phyloP scores from a whole-genome alignment of 2,888 invertebrate genomes.

The Hoplodrina blanda region DNA sequence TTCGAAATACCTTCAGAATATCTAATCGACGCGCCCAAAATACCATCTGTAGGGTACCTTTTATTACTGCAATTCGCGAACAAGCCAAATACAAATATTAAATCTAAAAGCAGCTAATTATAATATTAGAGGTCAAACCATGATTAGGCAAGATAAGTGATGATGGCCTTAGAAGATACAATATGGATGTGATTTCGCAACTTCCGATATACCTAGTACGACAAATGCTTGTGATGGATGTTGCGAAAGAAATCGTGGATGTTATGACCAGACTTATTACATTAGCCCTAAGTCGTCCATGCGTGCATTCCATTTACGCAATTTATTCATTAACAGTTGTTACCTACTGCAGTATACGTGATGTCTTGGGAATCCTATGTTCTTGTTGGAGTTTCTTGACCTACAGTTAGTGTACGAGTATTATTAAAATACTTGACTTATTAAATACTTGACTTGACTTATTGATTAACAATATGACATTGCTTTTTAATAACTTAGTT shows the following conservation, averaged over 20 bases:
- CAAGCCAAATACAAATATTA: constrained; percentile 20
- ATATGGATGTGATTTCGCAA: constrained; percentile 56
- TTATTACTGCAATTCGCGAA: neutral
- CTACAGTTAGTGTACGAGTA: neutral
- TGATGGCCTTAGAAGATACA: constrained; percentile 44
- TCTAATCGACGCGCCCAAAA: constrained; percentile 15
- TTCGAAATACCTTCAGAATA: constrained; percentile 37
- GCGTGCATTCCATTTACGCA: constrained; percentile 65
- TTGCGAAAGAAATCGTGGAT: constrained; percentile 62
- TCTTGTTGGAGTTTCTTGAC: constrained; percentile 22
- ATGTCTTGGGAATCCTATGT: constrained; percentile 23
- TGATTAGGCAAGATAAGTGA: constrained; percentile 36
- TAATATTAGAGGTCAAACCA: constrained; percentile 41
- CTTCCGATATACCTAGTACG: constrained; percentile 46
- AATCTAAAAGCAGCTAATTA: constrained; percentile 10
- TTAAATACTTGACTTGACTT: too few species aligned
- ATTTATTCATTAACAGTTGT: constrained; percentile 55
- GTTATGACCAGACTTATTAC: constrained; percentile 59
- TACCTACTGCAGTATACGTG: constrained; percentile 11
- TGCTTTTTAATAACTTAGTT: neutral
- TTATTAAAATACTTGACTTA: too few species aligned
- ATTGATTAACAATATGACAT: constrained; percentile 15
- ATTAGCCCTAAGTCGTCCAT: constrained; percentile 56
- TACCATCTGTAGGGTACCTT: constrained; percentile 1
- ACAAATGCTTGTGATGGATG: constrained; percentile 56